Base-by-base conservation (phyloP, 53 echinoderm and acorn worm species). In the Astropecten irregularis region DNA sequence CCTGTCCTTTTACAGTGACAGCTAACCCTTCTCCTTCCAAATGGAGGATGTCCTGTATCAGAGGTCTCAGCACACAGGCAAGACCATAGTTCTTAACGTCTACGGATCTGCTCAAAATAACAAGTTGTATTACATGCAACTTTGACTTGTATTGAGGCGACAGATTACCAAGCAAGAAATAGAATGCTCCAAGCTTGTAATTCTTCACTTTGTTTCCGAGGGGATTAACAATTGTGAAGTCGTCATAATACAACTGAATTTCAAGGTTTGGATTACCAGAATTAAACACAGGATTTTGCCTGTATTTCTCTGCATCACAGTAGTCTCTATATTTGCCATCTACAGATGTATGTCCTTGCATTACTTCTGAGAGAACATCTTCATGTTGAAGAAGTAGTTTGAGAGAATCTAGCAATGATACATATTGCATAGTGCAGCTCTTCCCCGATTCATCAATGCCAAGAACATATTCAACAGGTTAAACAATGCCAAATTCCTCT, bases 191-290 rank as follows among this genome's bases (percentile, higher is more conserved):
- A 72, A 84, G 50, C 36, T 84, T 74, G 65, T 62, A 59, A 27
- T 38, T 73, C 38, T 33, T 62, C 1, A 63, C 77, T 62, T 67
- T 86, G 66, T 86, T 77, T 1, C 62, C 59, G 5, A 86, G 33
- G 23, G 76, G 86, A 54, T 86, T 86, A 10, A 30, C 68, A 48
- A 86, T 34, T 22, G 40, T 77, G 34, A 86, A 86, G 39, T 86
- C 77, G 65, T 77, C 86, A 61, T 61, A 86, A 54, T 86, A 86
- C 29, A 86, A 50, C 25, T 71, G 72, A n/a, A 86, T 25, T 28
- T 86, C 76, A 29, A 86, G 54, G 34, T 36, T 34, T 15, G 26
- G 61, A 28, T 32, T 50, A 22, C 49, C 40, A 44, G 51, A 73
- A 19, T 25, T 0, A 83, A 71, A 71, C 0, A 83, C 14, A 6